Evolutionary conservation across 2,888 invertebrate genomes (phyloP).

Genomic region (Catocala sponsa): DNA sequence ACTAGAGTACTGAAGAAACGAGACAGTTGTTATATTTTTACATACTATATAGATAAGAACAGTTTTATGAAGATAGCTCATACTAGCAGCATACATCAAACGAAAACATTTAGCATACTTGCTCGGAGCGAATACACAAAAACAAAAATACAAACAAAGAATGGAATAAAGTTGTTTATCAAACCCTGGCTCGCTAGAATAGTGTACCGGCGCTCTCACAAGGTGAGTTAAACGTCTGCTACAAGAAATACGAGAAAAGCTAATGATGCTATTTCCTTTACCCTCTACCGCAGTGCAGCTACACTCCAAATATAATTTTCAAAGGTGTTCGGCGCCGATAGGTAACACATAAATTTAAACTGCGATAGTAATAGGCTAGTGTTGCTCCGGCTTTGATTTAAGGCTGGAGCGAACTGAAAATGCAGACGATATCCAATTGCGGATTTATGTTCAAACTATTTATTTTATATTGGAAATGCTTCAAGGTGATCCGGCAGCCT

Average conservation of each 20-base stretch:
- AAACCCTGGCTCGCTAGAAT: conserved; percentile 48
- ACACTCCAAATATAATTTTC: conserved; percentile 80
- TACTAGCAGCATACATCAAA: neutral
- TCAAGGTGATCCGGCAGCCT: conserved; percentile 30
- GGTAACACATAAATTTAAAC: conserved; percentile 83
- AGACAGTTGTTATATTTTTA: no score
- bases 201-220: conserved; percentile 61
- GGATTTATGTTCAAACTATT: conserved; percentile 53
- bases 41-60: neutral
- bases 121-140: conserved; percentile 1
- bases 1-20: no score
- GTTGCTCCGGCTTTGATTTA: conserved; percentile 75
- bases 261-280: conserved; percentile 85
- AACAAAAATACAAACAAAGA: conserved; percentile 2
- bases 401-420: conserved; percentile 65
- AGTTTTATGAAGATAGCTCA: neutral
- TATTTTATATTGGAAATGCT: conserved; percentile 41
- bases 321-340: conserved; percentile 78
- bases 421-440: conserved; percentile 62
- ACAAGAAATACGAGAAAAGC: conserved; percentile 82
- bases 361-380: conserved; percentile 77
- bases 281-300: conserved; percentile 77
- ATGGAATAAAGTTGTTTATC: conserved; percentile 15
- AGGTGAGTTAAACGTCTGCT: conserved; percentile 76
- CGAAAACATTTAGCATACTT: neutral